Percentiles rank a stretch among this genome's conserved stretches.
These are phyloP conservation scores for Diorhabda sublineata DNA, from an alignment of 1,140 invertebrate genomes.

Conservation along the genomic window DNA sequence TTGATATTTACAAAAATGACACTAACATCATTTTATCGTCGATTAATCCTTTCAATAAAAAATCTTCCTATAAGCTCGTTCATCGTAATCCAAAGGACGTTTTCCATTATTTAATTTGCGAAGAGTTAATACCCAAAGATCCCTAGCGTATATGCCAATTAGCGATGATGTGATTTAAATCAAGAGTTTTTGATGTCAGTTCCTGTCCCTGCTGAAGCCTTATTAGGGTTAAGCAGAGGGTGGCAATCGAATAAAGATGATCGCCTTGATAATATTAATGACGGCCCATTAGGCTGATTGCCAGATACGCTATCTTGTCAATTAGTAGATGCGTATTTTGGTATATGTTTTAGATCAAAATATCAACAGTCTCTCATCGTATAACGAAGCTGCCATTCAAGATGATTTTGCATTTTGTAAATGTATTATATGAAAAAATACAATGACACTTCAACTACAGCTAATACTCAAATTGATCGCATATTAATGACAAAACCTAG, in stretches of 20 bases:
- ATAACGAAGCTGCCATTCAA: no score
- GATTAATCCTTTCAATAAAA: no score
- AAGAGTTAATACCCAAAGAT: slow-evolving; percentile 10
- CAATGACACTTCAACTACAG: no score
- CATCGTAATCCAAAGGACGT: not conserved
- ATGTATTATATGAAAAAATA: no score
- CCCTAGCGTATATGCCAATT: slow-evolving; percentile 29
- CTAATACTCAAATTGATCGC: no score
- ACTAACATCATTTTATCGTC: no score
- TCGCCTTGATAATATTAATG: slow-evolving; percentile 42
- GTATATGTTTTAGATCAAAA: no score
- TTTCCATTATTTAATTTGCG: slow-evolving; percentile 16
- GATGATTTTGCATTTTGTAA: no score
- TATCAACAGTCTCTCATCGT: no score
- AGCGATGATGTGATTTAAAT: slow-evolving; percentile 36
- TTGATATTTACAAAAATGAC: no score
- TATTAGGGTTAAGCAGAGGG: slow-evolving; percentile 40
- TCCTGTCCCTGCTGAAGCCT: slow-evolving; percentile 23
- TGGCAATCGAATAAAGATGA: slow-evolving; percentile 39
- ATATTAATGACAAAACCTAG: no score
- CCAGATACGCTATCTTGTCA: slow-evolving; percentile 32
- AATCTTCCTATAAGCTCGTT: not conserved
- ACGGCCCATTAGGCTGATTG: slow-evolving; percentile 41
- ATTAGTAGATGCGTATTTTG: slow-evolving; percentile 20
- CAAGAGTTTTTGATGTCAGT: slow-evolving; percentile 33